Percentiles rank a stretch among this genome's conserved stretches.
Evolutionary conservation across 1,140 invertebrate genomes (phyloP).

Genomic region (Listronotus bonariensis): DNA sequence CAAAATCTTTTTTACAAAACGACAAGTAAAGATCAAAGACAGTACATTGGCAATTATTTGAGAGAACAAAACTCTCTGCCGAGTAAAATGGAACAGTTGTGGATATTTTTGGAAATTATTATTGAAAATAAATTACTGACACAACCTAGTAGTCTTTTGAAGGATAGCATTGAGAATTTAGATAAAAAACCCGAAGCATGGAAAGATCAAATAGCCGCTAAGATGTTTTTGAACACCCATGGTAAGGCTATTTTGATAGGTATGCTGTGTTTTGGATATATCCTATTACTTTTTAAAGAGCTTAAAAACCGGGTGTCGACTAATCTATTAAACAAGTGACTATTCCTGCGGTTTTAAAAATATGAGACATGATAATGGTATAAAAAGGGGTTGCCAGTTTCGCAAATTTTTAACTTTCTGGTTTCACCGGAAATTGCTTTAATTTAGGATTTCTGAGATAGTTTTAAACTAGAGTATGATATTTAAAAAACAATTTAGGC

Average conservation of each 20-base stretch:
- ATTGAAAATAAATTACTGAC: conserved; percentile 51
- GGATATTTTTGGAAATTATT: conserved; percentile 63
- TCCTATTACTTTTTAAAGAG: too few species aligned
- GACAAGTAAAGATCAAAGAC: conserved; percentile 59
- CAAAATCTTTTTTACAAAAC: conserved; percentile 60
- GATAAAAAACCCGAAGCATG: conserved; percentile 57
- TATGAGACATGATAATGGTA: too few species aligned
- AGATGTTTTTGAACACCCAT: conserved; percentile 61
- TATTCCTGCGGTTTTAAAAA: too few species aligned
- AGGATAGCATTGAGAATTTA: conserved; percentile 48
- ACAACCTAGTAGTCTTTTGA: conserved; percentile 31
- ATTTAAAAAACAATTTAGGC: too few species aligned
- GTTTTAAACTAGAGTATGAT: too few species aligned
- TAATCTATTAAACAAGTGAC: too few species aligned
- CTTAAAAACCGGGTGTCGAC: too few species aligned
- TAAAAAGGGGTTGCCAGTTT: too few species aligned
- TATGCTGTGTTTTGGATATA: too few species aligned
- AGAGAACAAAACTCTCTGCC: conserved; percentile 58
- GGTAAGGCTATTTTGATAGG: conserved; percentile 52
- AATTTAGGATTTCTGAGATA: too few species aligned
- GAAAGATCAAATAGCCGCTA: conserved; percentile 60
- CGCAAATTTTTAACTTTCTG: too few species aligned
- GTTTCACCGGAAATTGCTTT: too few species aligned
- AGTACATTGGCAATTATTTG: conserved; percentile 65
- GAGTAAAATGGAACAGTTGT: conserved; percentile 58